Conservation (phyloP, 2,888 invertebrate species). For the Meiosimyza decipiens region DNA sequence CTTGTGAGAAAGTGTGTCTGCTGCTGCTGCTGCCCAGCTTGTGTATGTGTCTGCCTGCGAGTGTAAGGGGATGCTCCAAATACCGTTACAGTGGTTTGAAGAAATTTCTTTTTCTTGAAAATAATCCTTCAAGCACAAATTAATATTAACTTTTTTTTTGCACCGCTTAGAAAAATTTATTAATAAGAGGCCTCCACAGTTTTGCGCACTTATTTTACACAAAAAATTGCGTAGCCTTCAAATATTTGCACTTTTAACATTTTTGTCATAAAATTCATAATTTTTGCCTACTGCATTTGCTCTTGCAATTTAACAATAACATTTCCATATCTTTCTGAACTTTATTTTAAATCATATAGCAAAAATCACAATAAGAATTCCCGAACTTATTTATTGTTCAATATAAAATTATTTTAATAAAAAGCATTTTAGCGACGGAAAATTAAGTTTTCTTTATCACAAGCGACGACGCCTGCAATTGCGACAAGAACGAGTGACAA, state of each 20-base stretch:
- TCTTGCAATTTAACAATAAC: not conserved
- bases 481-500: slow-evolving; percentile 11
- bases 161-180: too few species aligned
- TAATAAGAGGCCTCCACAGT: too few species aligned
- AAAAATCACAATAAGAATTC: slow-evolving; percentile 10
- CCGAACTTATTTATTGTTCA: not conserved
- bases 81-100: not conserved
- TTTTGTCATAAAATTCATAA: not conserved
- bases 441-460: too few species aligned
- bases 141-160: not conserved
- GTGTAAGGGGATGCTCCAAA: not conserved
- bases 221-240: too few species aligned
- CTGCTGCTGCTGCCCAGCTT: not conserved
- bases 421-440: slow-evolving; percentile 6
- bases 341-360: not conserved
- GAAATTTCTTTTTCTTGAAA: not conserved
- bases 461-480: not conserved
- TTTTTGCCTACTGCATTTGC: not conserved
- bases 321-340: not conserved
- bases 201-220: too few species aligned
- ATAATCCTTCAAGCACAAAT: not conserved
- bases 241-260: too few species aligned
- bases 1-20: not conserved
- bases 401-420: slow-evolving; percentile 1
- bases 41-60: not conserved